Evolutionary conservation across 1,140 invertebrate species (phyloP), one percentile per base, ranked within the genome.

Genomic region (Drosophila orosa): DNA sequence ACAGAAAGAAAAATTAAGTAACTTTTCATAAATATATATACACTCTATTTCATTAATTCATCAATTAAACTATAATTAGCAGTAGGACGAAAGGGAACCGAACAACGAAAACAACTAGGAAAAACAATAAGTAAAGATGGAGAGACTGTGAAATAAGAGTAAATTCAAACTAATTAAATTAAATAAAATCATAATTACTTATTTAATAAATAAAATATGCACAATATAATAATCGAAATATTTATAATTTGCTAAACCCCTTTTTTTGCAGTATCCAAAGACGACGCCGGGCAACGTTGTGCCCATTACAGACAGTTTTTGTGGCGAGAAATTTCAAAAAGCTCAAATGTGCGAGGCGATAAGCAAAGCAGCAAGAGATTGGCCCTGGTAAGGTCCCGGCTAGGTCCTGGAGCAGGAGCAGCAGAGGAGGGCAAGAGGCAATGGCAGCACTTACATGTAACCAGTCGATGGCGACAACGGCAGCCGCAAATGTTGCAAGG

Each of bases 311-410:
- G 71, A 75, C 73, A 56, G 73, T 75, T 75, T 75, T 80, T 80
- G 56, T 56, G 59, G 63, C 72, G 55, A 75, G 73, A 75, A 75
- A 75, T 75, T 74, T 77, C 63, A 57, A 87, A 82, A 79, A 81
- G 83, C 84, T 78, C 84, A 87, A 87, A 87, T 89, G 83, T 87
- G 76, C 83, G 72, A 89, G 84, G 84, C 83, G 83, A 87, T 87
- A 87, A 86, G 84, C 83, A 87, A 83, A 85, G 82, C 82, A 80
- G 74, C 71, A 76, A 78, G 74, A 71, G 67, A 71, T 71, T 71
- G 67, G 24, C 50, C 42, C 15, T 25, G 24, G 15, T 8, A 55
- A 27, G 37, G 67, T 52, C 45, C 27, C 2, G 37, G 65, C 17
- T 25, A 10, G 17, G 42, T 50, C 27, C 44, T 59, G 61, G 22